Base-by-base conservation (phyloP, 1,140 invertebrate genomes). In the Macrotrachela quadricornifera region DNA sequence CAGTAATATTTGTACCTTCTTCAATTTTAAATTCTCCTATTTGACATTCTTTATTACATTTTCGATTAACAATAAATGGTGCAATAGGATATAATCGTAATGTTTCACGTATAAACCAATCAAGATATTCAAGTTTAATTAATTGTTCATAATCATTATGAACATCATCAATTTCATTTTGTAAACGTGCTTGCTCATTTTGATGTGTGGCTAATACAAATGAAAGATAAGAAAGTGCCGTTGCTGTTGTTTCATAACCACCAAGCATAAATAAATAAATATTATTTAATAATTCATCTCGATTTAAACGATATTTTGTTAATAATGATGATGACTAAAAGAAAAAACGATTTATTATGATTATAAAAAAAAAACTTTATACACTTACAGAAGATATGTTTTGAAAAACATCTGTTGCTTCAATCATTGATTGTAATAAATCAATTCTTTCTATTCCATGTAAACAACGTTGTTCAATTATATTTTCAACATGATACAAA, bases 221-320 rank as follows among this genome's bases (percentile, higher is more conserved):
- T 67, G 61, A 57, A 67, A 74, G 61, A 57, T 67, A 74, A 8
- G 10, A 64, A 62, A 76, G 50, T 0, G 69, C 61, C 4, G 64
- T 71, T 41, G 72, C 66, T 1, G 71, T 74, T 4, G 74, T 75
- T 54, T 68, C 66, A 49, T 64, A 68, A 0, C 66, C 66, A 18
- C 63, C 65, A 49, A 68, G 46, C 13, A 67, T 55, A 51, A 68
- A 67, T 13, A 67, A 49, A 4, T 65, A 48, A n/a, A 59, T 58
- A 30, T 64, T 60, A 30, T 30, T 2, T 30, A 30, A 30, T 30
- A 30, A 30, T 30, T 30, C 21, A 30, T 30, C 21, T 2, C 8
- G 21, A 30, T 8, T 30, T 30, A 30, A 30, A 30, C 8, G 21
- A 30, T 30, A 30, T 30, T 30, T 30, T 8, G 21, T n/a, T n/a